Evolutionary conservation across 2,888 invertebrate species (phyloP), one percentile per base, ranked within the genome.

Genomic region (Tuta absoluta): DNA sequence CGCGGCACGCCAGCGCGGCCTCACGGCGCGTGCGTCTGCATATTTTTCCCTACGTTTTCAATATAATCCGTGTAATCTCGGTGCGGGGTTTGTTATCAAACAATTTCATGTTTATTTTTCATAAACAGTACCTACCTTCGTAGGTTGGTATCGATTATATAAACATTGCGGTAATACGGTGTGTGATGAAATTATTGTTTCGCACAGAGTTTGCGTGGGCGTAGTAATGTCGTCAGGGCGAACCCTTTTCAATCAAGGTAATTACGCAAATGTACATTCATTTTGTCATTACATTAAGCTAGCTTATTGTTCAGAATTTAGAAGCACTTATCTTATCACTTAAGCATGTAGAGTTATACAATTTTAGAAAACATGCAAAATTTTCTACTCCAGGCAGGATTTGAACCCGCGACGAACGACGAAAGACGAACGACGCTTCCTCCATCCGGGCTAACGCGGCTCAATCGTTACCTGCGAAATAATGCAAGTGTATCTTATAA

Each of bases 11-110:
- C 33, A 10, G 8, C 49, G 75, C 75, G 74, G 65, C 70, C 33
- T 33, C 69, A 51, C 65, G 69, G 78, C 71, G 78, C 85, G 85
- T 85, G 85, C 75, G 80, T 71, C 79, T 80, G 85, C 82, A 86
- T 85, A 85, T 79, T 81, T 84, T 82, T 76, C 76, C 72, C 72
- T 70, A 77, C 75, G 72, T 79, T 80, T 83, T 80, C 80, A 81
- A 82, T 85, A 83, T 78, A 78, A 80, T 78, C 75, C 74, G 68
- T 70, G 72, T 74, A 74, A 77, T 78, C 77, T 78, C 67, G 71
- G 75, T 75, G 74, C 72, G 68, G 73, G 71, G 73, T 75, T 69
- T 76, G 74, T 74, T 78, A 77, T 75, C 75, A 76, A 75, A 75
- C 72, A 76, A 73, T 75, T 75, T 74, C 67, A 71, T 64, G 68